Conservation (phyloP, 2,888 invertebrate species). For the Clistopyga incitator region DNA sequence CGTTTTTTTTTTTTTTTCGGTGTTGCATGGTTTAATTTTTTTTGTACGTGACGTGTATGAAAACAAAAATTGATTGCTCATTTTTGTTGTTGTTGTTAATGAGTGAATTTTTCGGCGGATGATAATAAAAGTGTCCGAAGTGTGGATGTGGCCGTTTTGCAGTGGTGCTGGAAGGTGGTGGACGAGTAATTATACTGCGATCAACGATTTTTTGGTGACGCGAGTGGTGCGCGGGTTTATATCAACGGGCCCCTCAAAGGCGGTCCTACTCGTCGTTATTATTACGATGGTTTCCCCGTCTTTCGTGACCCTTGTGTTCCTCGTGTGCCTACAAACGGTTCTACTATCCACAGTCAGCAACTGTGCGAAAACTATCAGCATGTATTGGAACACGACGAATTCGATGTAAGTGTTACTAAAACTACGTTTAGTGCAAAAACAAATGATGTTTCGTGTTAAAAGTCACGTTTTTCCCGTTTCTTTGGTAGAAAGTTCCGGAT, state of each 20-base stretch:
- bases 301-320: conserved; percentile 83
- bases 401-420: conserved; percentile 89
- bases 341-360: conserved; percentile 89
- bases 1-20: conserved; percentile 22
- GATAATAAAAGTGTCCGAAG: conserved; percentile 40
- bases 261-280: conserved; percentile 69
- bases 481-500: background rate
- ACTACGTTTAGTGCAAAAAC: background rate
- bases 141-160: conserved; percentile 78
- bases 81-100: background rate
- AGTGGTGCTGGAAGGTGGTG: conserved; percentile 74
- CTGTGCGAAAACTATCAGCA: conserved; percentile 93
- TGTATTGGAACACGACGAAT: conserved; percentile 96
- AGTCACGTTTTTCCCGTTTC: background rate
- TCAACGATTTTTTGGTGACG: conserved; percentile 69
- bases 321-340: conserved; percentile 87
- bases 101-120: conserved; percentile 4
- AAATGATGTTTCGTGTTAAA: background rate
- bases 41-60: background rate
- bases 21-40: conserved; percentile 29
- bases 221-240: conserved; percentile 63
- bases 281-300: conserved; percentile 84
- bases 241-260: conserved; percentile 33
- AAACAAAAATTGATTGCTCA: background rate
- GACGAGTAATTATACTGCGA: conserved; percentile 70